Evolutionary conservation across 2,113 vertebrate species (phyloP), one percentile per base, ranked within the genome.

Genomic region (Gadus chalcogrammus): DNA sequence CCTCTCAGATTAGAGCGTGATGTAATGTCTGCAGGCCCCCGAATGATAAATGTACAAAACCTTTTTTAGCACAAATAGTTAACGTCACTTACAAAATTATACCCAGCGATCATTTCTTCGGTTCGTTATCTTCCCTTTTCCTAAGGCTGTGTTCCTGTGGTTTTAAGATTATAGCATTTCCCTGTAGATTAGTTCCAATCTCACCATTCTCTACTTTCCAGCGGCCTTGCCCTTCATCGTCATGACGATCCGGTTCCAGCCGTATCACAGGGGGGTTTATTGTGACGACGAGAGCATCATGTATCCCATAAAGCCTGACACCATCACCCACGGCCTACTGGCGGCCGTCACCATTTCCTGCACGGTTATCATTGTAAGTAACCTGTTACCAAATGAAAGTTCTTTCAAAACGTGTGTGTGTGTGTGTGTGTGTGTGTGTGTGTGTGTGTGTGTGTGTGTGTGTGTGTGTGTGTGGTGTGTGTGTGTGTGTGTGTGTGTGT

Each of bases 261-360:
- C 96, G 0, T 97, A 96, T 87, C 87, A 92, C 68, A 83, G 96
- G 12, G 95, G 94, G 0, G 90, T 99, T 82, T 94, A 97, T 88
- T 99, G 97, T 13, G 77, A 90, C 0, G 97, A 97, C 0, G 92
- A 95, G 69, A 95, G 93, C 88, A 98, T 98, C 86, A 91, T 71
- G 53, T 98, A 98, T 83, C 97, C 97, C 5, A 86, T 95, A 75
- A 94, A 91, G 75, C 77, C 88, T 0, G 96, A 98, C 88, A 98
- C 97, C 85, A 97, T 99, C 87, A 96, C 95, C 5, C 93, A 96
- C 0, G 90, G 93, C 76, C 88, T 96, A 86, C 93, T 99, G 94
- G 96, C 96, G 0, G 93, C 93, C 0, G 90, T 98, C 82, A 96
- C 93, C 87, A 97, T 96, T 84, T 86, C 91, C 60, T 94, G 93